Percentiles rank a stretch among this genome's conserved stretches.
Conservation (phyloP, 2,797 vertebrate genomes). For the Aulostomus chinensis region DNA sequence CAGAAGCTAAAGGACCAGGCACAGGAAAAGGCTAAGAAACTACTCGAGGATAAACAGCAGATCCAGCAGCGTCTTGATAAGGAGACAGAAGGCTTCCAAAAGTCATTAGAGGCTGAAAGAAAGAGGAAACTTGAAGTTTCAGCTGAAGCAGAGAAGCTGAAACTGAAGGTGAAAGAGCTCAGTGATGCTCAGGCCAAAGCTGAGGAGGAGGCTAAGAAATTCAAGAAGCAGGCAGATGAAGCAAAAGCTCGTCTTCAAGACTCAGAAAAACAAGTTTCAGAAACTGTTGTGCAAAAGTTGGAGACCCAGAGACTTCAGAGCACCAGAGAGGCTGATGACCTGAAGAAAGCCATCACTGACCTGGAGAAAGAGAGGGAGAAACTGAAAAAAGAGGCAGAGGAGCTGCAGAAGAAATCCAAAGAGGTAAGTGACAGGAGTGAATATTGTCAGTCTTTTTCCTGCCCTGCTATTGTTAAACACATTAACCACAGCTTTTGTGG, state of each 20-base stretch:
- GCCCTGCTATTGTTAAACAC: too few relatives aligned
- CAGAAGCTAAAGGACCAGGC: constrained; percentile 93
- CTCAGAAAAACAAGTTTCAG: constrained; percentile 82
- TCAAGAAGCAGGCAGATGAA: constrained; percentile 90
- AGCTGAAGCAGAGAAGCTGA: constrained; percentile 89
- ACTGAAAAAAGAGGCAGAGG: constrained; percentile 85
- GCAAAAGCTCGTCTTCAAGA: constrained; percentile 82
- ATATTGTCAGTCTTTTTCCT: too few relatives aligned
- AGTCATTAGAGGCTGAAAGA: constrained; percentile 88
- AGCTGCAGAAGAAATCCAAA: constrained; percentile 90
- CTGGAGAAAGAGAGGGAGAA: constrained; percentile 90
- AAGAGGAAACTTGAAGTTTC: constrained; percentile 86
- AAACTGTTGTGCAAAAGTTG: constrained; percentile 87
- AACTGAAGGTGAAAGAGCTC: constrained; percentile 86
- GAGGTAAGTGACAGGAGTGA: constrained; percentile 82
- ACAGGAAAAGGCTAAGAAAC: constrained; percentile 88
- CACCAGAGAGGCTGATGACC: constrained; percentile 85
- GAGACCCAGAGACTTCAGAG: constrained; percentile 92
- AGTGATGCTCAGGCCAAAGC: constrained; percentile 88
- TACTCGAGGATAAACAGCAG: constrained; percentile 91
- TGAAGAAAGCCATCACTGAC: constrained; percentile 84
- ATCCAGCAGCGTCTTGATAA: constrained; percentile 88
- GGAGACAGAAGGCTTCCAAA: constrained; percentile 92
- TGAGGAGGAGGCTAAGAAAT: constrained; percentile 88
- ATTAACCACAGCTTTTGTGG: constrained; percentile 29